These are phyloP conservation scores for Aphelocoma californica DNA, from an alignment of 2,797 vertebrate species.

Conservation along the genomic window DNA sequence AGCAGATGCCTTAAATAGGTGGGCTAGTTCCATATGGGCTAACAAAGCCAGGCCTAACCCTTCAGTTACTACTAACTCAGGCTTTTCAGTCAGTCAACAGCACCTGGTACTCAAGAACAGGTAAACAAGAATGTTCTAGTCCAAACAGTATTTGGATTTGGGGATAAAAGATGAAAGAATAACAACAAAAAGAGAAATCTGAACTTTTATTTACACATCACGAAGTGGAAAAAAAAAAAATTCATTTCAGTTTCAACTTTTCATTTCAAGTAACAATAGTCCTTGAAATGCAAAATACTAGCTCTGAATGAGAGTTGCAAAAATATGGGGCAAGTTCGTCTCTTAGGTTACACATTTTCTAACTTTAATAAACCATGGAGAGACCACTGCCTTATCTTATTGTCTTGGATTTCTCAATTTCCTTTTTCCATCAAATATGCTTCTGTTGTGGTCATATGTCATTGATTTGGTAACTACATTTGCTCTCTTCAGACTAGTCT, in stretches of 20 bases:
- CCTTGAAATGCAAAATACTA: not conserved
- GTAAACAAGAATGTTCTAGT: not conserved
- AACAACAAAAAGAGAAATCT: not conserved
- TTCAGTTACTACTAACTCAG: not conserved
- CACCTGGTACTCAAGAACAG: not conserved
- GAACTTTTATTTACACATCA: not conserved
- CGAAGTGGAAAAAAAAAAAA: not conserved
- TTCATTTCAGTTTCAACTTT: not conserved
- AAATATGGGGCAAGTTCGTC: not conserved
- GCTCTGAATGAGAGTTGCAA: not conserved
- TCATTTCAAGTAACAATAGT: not conserved
- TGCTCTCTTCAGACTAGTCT: not conserved
- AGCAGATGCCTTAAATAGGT: not conserved
- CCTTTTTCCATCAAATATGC: not conserved
- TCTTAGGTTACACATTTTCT: not conserved
- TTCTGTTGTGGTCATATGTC: not conserved
- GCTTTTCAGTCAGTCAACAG: not conserved
- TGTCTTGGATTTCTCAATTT: slow-evolving; percentile 16
- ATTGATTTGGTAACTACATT: not conserved
- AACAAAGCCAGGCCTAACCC: not conserved
- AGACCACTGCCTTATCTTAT: not conserved
- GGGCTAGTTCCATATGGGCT: not conserved
- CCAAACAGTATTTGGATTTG: not conserved
- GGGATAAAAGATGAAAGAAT: not conserved
- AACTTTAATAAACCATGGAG: not conserved